A percentile compares a stretch with the other conserved stretches of the same genome.
Evolutionary conservation across 1,140 invertebrate genomes (phyloP).

Genomic region (Drosophila virilis): DNA sequence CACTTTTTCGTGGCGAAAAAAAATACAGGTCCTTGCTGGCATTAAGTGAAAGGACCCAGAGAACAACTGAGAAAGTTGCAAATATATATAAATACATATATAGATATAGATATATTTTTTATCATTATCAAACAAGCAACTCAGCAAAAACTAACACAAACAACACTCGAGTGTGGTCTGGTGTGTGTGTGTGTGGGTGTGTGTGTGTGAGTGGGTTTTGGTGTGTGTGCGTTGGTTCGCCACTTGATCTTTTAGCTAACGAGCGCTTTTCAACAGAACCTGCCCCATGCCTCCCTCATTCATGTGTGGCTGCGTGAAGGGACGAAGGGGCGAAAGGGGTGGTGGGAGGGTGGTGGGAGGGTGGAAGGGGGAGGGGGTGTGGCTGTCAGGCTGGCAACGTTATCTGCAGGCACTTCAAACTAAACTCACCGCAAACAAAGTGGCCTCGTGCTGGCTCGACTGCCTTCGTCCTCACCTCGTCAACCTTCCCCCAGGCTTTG

Average conservation of each 20-base stretch:
- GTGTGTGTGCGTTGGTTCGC: slow-evolving; percentile 44
- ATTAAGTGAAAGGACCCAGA: slow-evolving; percentile 4
- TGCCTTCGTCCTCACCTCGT: neutral
- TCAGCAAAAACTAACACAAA: slow-evolving; percentile 81
- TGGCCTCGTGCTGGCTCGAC: slow-evolving; percentile 66
- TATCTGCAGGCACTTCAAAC: slow-evolving; percentile 81
- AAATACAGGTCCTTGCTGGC: neutral
- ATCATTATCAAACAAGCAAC: slow-evolving; percentile 66
- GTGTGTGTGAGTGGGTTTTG: neutral
- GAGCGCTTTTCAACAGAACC: slow-evolving; percentile 75
- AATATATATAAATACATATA: neutral
- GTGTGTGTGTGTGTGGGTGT: slow-evolving; percentile 44
- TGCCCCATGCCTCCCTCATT: slow-evolving; percentile 11
- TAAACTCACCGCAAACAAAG: slow-evolving; percentile 83
- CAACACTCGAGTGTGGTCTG: slow-evolving; percentile 75
- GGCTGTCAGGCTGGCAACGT: slow-evolving; percentile 58
- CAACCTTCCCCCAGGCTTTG: slow-evolving; percentile 18
- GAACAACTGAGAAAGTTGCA: slow-evolving; percentile 41
- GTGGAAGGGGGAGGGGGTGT: neutral
- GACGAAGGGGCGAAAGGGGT: no score
- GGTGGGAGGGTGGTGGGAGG: slow-evolving; percentile 3
- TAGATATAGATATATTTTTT: slow-evolving; percentile 42
- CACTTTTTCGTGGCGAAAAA: neutral
- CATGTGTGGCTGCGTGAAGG: slow-evolving; percentile 44
- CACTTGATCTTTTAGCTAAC: slow-evolving; percentile 82